Evolutionary conservation across 1,140 invertebrate genomes (phyloP), one percentile per base, ranked within the genome.

Genomic region (Drosophila ficusphila): DNA sequence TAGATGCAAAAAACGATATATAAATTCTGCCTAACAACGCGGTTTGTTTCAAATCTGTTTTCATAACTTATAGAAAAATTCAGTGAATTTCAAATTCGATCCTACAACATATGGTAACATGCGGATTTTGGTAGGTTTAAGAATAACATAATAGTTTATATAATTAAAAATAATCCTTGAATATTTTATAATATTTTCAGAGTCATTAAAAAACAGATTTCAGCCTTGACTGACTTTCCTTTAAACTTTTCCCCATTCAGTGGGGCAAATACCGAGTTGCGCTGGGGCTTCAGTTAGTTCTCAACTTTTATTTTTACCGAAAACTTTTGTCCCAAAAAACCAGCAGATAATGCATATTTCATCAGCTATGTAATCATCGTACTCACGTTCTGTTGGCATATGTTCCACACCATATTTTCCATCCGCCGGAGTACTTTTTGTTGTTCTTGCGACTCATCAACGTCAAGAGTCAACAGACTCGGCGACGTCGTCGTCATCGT

Each of bases 361-460:
- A 70, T 48, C 41, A 69, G 33, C 64, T 70, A 21, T 57, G 51
- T 70, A 70, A 58, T 58, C 52, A 49, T 71, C 8, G 52, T 38
- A 36, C 56, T 38, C 53, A 44, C 58, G 8, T 49, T 46, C 21
- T 4, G 51, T 7, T 61, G 18, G 31, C 31, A 25, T 41, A 49
- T 65, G 16, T 64, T 49, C 38, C 76, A 57, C 39, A 33, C 34
- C 57, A 53, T 54, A 41, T 51, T 42, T 16, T 12, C 25, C 72
- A 54, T 42, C 41, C 41, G 41, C 41, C 5, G 4, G 60, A 58
- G 62, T 57, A 61, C 29, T 79, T 79, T 44, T 44, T 57, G 60
- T 73, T 42, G 61, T 74, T 79, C 62, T 38, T 42, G 44, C 23
- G 33, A 19, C 69, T 53, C 68, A 53, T 53, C 61, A 72, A 58